A percentile compares a stretch with the other conserved stretches of the same genome.
phyloP scores from a whole-genome alignment of 2,113 vertebrate species.

The Noctilio leporinus region DNA sequence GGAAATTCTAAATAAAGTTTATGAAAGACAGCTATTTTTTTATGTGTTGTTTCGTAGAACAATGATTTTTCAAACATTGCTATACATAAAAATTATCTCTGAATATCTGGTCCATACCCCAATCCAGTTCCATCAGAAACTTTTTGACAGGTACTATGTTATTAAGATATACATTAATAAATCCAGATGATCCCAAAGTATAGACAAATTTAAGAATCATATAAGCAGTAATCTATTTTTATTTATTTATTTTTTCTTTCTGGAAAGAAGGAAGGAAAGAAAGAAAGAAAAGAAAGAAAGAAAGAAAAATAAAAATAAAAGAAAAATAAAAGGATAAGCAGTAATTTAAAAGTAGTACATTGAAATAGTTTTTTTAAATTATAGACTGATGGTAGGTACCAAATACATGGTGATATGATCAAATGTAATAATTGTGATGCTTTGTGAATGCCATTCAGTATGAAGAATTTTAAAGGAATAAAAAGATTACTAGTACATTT shows the following conservation, averaged over 20 bases:
- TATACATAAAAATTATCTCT: neutral
- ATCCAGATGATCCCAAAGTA: neutral
- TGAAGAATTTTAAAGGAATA: neutral
- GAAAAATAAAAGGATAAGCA: no score
- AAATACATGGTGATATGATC: neutral
- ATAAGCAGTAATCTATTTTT: neutral
- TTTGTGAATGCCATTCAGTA: neutral
- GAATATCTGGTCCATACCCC: neutral
- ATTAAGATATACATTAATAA: neutral
- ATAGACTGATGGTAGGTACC: neutral
- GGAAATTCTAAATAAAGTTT: neutral
- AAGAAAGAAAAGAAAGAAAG: no score
- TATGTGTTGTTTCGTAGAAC: neutral
- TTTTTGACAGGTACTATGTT: neutral
- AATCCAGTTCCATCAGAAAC: neutral
- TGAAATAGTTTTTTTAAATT: neutral
- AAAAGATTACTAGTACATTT: neutral
- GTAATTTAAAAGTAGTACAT: neutral
- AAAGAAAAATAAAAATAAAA: no score
- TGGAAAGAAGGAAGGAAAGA: no score
- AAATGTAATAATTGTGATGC: neutral
- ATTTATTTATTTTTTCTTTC: no score
- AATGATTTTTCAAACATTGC: neutral
- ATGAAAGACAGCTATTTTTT: neutral
- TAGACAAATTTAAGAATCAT: neutral